These are phyloP conservation scores for Sarcophaga rosellei DNA, from an alignment of 2,888 invertebrate species.

Conservation along the genomic window DNA sequence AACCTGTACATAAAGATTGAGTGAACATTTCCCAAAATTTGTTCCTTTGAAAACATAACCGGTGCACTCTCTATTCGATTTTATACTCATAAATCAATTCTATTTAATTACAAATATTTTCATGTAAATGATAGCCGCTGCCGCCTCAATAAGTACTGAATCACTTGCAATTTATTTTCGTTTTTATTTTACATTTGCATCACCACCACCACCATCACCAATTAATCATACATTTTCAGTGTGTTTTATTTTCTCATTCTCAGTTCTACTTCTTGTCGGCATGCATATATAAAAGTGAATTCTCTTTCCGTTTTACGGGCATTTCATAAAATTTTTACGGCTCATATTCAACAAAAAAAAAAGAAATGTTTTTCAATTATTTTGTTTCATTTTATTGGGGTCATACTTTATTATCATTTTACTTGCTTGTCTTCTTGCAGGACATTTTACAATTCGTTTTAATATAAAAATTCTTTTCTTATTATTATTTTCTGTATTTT, in stretches of 20 bases:
- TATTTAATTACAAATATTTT: no score
- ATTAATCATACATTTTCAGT: conserved; percentile 3
- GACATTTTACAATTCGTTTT: background rate
- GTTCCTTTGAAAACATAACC: no score
- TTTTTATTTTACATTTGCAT: background rate
- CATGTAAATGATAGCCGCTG: no score
- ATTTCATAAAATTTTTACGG: background rate
- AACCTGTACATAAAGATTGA: no score
- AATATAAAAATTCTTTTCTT: conserved; percentile 16
- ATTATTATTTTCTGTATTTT: background rate
- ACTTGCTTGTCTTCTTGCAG: background rate
- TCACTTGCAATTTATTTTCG: background rate
- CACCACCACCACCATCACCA: background rate
- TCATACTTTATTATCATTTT: background rate
- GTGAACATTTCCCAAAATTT: no score
- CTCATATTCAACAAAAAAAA: background rate
- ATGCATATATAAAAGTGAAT: no score
- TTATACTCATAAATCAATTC: no score
- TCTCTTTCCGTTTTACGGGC: background rate
- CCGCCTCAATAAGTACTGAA: no score
- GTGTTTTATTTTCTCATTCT: background rate
- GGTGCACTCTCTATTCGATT: no score
- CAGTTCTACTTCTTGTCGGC: background rate
- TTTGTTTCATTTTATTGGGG: conserved; percentile 19
- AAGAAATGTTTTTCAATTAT: background rate